Percentiles rank a stretch among this genome's conserved stretches.
These are phyloP conservation scores for Enteromius viviparus DNA, from an alignment of 2,797 vertebrate genomes.

Conservation along the genomic window DNA sequence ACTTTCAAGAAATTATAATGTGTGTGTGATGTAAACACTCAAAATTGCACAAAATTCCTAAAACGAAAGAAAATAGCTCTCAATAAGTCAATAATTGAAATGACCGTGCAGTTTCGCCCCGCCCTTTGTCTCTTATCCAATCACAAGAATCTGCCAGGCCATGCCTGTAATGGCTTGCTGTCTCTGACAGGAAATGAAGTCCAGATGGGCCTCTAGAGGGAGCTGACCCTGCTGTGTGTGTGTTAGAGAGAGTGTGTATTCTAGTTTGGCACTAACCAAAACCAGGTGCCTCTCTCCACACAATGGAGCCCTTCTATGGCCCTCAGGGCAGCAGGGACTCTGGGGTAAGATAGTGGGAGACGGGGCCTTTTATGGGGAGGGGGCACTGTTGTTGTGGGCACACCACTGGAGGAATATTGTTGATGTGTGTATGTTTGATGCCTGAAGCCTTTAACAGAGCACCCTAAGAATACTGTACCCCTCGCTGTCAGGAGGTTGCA, in stretches of 20 bases:
- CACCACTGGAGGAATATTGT: slow-evolving; percentile 8
- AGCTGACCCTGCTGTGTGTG: slow-evolving; percentile 74
- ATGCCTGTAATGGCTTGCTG: slow-evolving; percentile 64
- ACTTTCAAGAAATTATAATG: background rate
- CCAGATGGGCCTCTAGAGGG: slow-evolving; percentile 84
- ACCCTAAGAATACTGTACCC: slow-evolving; percentile 28
- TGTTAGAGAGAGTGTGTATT: slow-evolving; percentile 55
- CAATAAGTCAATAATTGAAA: background rate
- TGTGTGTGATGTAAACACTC: slow-evolving; percentile 1
- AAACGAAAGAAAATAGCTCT: background rate
- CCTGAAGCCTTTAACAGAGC: slow-evolving; percentile 37
- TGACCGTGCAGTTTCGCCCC: background rate
- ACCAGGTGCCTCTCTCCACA: slow-evolving; percentile 55
- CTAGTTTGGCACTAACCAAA: slow-evolving; percentile 61
- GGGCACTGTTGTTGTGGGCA: slow-evolving; percentile 46
- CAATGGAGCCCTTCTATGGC: slow-evolving; percentile 60
- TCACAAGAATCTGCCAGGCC: slow-evolving; percentile 70
- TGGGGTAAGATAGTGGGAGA: slow-evolving; percentile 37
- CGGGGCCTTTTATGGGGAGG: slow-evolving; percentile 24
- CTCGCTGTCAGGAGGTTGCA: slow-evolving; percentile 23
- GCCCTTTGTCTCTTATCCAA: slow-evolving; percentile 67
- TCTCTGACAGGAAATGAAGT: slow-evolving; percentile 82
- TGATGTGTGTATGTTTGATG: slow-evolving; percentile 41
- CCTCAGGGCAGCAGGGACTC: slow-evolving; percentile 53
- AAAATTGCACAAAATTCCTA: slow-evolving; percentile 7